Percentiles rank a stretch among this genome's conserved stretches.
phyloP scores from a whole-genome alignment of 2,797 vertebrate genomes.

The Carduelis carduelis region DNA sequence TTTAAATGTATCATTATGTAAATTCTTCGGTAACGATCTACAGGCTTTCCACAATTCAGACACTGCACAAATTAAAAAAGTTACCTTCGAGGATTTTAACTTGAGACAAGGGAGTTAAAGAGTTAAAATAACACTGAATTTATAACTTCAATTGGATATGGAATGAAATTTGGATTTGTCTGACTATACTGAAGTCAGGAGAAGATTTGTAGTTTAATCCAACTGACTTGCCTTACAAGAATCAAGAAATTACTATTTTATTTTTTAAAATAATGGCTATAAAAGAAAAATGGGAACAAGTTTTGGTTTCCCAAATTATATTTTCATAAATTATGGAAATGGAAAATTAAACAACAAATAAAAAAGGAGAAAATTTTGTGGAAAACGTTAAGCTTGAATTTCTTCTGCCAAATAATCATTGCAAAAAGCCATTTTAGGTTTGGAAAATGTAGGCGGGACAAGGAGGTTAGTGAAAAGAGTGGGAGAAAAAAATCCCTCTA shows the following conservation, averaged over 20 bases:
- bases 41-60: background rate
- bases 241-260: background rate
- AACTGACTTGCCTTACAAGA: no score
- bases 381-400: background rate
- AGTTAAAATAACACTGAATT: background rate
- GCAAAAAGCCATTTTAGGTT: background rate
- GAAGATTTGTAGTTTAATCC: no score
- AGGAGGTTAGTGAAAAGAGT: background rate
- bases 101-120: background rate
- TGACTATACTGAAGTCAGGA: background rate
- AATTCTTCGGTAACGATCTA: background rate
- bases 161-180: background rate
- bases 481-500: background rate
- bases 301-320: background rate
- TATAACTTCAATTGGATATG: background rate
- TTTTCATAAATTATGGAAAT: background rate
- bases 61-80: background rate
- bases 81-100: background rate
- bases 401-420: background rate
- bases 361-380: background rate
- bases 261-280: background rate
- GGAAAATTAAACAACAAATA: background rate
- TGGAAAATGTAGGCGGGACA: background rate
- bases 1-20: background rate
- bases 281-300: background rate